These are phyloP conservation scores for Candidula unifasciata DNA, from an alignment of 2,888 invertebrate genomes.

Conservation along the genomic window DNA sequence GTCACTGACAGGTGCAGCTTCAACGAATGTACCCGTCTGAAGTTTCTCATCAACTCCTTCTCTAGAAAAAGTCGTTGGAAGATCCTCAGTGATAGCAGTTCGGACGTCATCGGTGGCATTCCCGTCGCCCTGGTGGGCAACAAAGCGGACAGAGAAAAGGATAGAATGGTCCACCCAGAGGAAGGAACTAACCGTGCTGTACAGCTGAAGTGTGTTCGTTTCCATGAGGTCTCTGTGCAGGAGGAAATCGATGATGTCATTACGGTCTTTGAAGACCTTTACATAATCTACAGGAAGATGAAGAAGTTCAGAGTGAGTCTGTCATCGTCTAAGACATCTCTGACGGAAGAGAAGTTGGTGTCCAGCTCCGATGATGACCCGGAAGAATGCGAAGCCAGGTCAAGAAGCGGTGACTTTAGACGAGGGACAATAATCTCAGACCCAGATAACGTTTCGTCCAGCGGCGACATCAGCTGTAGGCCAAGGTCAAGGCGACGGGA, in stretches of 20 bases:
- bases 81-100: constrained; percentile 24
- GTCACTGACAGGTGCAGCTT: constrained; percentile 93
- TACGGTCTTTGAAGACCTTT: constrained; percentile 80
- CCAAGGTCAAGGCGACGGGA: constrained; percentile 36
- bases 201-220: constrained; percentile 79
- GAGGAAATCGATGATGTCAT: constrained; percentile 90
- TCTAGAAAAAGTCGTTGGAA: constrained; percentile 60
- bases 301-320: constrained; percentile 14
- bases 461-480: neutral
- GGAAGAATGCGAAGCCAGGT: neutral
- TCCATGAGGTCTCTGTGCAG: constrained; percentile 90
- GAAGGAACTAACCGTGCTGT: constrained; percentile 61
- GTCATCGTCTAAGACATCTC: constrained; percentile 11
- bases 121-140: constrained; percentile 90
- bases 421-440: constrained; percentile 3
- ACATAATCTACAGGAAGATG: constrained; percentile 47
- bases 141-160: constrained; percentile 87
- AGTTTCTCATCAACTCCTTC: constrained; percentile 72
- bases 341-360: neutral
- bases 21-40: constrained; percentile 71
- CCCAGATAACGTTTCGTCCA: neutral
- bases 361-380: constrained; percentile 37
- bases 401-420: neutral
- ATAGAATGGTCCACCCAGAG: constrained; percentile 83
- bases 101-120: constrained; percentile 18